Conservation (phyloP, 2,797 vertebrate species). For the Melanitta fusca region DNA sequence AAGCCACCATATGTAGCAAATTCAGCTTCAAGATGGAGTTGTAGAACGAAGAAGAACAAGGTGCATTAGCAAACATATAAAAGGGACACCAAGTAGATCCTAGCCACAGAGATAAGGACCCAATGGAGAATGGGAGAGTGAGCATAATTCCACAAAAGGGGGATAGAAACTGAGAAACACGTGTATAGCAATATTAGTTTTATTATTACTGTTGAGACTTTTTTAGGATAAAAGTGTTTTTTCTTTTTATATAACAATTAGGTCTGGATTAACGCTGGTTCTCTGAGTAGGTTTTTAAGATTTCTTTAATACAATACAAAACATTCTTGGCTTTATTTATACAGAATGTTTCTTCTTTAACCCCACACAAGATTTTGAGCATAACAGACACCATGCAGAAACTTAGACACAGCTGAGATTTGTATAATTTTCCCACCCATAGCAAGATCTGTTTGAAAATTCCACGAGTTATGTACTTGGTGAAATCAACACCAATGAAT, state of each 20-base stretch:
- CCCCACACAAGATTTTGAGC: neutral
- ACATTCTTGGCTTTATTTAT: neutral
- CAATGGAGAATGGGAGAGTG: rapidly evolving
- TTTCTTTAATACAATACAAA: neutral
- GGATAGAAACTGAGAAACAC: neutral
- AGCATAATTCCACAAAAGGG: neutral
- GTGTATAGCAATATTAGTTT: neutral
- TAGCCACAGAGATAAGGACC: neutral
- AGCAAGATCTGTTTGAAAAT: neutral
- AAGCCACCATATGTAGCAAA: neutral
- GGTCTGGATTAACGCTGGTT: neutral
- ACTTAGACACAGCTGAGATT: neutral
- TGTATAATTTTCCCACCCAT: neutral
- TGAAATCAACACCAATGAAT: neutral
- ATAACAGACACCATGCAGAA: neutral
- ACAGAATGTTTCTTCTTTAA: neutral
- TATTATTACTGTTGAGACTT: neutral
- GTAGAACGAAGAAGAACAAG: neutral
- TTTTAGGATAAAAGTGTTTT: neutral
- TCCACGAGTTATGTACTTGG: neutral
- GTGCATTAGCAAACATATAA: neutral
- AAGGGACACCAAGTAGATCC: neutral
- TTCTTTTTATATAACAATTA: neutral
- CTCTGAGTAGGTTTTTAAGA: neutral
- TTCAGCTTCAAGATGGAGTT: neutral